Conservation (phyloP, 2,797 vertebrate species). For the Buceros bicornis region DNA sequence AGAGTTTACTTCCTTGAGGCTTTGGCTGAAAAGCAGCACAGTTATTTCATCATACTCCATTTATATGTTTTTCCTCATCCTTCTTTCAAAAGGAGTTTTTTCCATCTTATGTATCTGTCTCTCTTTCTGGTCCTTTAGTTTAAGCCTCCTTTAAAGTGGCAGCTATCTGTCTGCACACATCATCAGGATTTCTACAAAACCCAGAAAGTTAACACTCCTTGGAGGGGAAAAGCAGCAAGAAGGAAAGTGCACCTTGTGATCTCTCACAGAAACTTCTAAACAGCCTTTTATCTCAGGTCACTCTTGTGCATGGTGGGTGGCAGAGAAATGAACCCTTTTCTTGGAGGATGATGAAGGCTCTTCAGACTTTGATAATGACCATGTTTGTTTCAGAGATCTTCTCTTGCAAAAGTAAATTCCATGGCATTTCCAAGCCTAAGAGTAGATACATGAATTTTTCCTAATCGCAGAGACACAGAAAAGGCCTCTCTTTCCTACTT, state of each 20-base stretch:
- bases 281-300: conserved; percentile 25
- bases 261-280: neutral
- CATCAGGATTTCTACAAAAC: conserved; percentile 5
- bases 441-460: neutral
- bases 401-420: neutral
- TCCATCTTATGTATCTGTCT: neutral
- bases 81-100: conserved; percentile 37
- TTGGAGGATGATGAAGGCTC: conserved; percentile 28
- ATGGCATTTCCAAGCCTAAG: neutral
- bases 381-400: neutral
- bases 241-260: conserved; percentile 64
- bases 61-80: neutral
- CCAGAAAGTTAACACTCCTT: conserved; percentile 38
- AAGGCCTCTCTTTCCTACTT: neutral
- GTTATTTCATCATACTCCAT: neutral
- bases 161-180: neutral
- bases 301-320: conserved; percentile 6
- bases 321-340: conserved; percentile 20
- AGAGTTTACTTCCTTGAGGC: conserved; percentile 69
- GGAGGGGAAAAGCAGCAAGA: conserved; percentile 60
- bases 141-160: conserved; percentile 16
- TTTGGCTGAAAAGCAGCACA: conserved; percentile 46
- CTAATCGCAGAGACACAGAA: neutral
- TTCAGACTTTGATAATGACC: neutral
- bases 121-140: conserved; percentile 31